A percentile compares a stretch with the other conserved stretches of the same genome.
Conservation (phyloP, 2,888 invertebrate genomes). For the Synanthedon myopaeformis region DNA sequence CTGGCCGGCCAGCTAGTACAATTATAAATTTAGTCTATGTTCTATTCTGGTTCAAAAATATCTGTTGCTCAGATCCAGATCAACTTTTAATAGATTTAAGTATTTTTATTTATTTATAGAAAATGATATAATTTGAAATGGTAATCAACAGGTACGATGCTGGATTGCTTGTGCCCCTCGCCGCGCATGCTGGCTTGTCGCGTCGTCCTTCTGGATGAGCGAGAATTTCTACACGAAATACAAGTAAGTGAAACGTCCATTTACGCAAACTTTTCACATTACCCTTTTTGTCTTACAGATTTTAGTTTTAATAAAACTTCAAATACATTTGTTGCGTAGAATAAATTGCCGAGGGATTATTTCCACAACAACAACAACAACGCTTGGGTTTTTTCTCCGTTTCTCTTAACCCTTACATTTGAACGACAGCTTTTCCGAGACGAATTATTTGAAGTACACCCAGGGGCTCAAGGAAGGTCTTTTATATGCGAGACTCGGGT, state of each 20-base stretch:
- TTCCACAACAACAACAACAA: no score
- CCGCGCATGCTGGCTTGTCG: constrained; percentile 79
- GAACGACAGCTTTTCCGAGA: constrained; percentile 54
- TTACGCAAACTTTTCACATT: not conserved
- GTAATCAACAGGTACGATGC: constrained; percentile 29
- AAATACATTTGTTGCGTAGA: constrained; percentile 13
- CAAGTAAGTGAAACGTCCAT: constrained; percentile 72
- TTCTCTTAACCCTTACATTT: constrained; percentile 38
- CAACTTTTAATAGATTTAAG: no score
- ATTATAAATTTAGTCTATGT: no score
- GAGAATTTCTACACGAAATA: constrained; percentile 89
- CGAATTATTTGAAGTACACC: constrained; percentile 62
- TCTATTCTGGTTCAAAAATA: no score
- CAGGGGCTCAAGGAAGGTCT: constrained; percentile 54
- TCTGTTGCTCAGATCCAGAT: no score
- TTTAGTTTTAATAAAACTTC: constrained; percentile 4
- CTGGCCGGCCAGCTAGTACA: no score
- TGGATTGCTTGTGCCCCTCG: constrained; percentile 71
- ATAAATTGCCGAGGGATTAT: constrained; percentile 28
- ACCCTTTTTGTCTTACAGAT: not conserved
- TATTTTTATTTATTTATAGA: no score
- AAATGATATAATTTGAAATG: no score
- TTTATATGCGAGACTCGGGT: constrained; percentile 61
- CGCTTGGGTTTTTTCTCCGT: constrained; percentile 37
- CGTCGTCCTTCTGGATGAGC: constrained; percentile 89